phyloP scores from a whole-genome alignment of 2,888 invertebrate genomes.

The Celastrina argiolus region DNA sequence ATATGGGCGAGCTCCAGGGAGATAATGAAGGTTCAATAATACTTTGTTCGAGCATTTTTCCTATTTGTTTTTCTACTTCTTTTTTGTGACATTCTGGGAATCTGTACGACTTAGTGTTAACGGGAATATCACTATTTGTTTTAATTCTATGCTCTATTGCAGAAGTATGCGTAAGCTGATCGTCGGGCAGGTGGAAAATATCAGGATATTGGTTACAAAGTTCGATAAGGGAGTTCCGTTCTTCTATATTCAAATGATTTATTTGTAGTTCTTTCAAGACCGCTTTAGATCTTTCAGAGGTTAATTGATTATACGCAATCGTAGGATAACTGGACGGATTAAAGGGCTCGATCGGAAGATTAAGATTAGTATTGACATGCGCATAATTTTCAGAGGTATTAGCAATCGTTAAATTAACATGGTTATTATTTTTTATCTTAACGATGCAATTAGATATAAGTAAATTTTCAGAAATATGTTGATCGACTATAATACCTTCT shows the following conservation, averaged over 20 bases:
- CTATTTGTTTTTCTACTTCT: too few species aligned
- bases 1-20: slow-evolving; percentile 31
- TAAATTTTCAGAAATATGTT: slow-evolving; percentile 10
- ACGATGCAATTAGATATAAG: neutral
- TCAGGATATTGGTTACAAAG: too few species aligned
- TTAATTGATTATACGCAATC: neutral
- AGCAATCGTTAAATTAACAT: neutral
- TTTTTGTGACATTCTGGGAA: slow-evolving; percentile 20
- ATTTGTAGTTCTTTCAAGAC: neutral
- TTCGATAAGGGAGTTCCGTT: neutral
- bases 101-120: slow-evolving; percentile 30
- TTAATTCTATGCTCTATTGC: too few species aligned
- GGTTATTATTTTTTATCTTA: too few species aligned
- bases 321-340: neutral
- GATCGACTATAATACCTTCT: slow-evolving; percentile 11
- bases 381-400: too few species aligned
- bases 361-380: neutral
- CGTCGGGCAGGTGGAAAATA: too few species aligned
- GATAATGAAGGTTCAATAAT: neutral
- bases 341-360: neutral
- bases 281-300: too few species aligned
- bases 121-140: slow-evolving; percentile 20
- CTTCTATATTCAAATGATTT: slow-evolving; percentile 33
- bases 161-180: too few species aligned
- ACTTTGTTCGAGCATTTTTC: too few species aligned